Evolutionary conservation across 2,113 vertebrate species (phyloP).

Genomic region (Odocoileus virginianus): DNA sequence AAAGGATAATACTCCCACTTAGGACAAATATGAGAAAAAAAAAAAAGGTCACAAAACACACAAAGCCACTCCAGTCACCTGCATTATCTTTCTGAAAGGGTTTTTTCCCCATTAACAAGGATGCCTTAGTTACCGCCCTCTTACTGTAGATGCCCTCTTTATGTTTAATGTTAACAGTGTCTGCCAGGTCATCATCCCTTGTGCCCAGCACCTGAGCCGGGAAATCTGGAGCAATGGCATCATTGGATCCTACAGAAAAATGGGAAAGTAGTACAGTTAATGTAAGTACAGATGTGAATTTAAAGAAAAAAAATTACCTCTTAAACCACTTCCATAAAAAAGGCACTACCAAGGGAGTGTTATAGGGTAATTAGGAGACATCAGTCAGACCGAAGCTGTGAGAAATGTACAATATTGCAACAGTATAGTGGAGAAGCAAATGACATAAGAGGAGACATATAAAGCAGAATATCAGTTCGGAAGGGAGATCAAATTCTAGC

Average conservation of each 20-base stretch:
- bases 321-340: neutral
- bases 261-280: constrained; percentile 1
- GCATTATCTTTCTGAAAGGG: neutral
- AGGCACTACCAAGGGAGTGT: neutral
- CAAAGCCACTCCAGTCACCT: constrained; percentile 55
- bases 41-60: neutral
- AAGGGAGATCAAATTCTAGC: neutral
- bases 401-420: neutral
- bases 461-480: neutral
- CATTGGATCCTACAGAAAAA: constrained; percentile 84
- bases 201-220: constrained; percentile 73
- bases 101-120: constrained; percentile 45
- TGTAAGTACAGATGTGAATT: neutral
- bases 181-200: constrained; percentile 57
- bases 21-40: neutral
- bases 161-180: constrained; percentile 70
- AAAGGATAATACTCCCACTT: constrained; percentile 22
- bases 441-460: neutral
- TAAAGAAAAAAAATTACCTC: neutral
- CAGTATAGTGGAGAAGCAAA: neutral
- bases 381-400: neutral
- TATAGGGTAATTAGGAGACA: neutral
- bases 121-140: constrained; percentile 44
- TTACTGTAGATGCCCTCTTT: constrained; percentile 84
- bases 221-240: constrained; percentile 83